phyloP scores from a whole-genome alignment of 2,888 invertebrate species.

The Spisula solida region DNA sequence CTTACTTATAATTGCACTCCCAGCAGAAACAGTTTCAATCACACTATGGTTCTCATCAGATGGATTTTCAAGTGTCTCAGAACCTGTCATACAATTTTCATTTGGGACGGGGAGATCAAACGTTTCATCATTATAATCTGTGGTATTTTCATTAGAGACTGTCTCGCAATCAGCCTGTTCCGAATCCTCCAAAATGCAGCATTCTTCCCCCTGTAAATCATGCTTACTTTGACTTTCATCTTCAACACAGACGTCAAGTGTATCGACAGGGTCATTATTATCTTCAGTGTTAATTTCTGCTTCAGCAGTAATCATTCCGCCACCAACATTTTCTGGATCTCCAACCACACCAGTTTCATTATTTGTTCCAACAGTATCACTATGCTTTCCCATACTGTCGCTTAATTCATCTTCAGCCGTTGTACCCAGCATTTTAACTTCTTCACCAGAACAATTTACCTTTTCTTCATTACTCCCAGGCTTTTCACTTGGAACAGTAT shows the following conservation, averaged over 20 bases:
- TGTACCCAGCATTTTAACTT: background rate
- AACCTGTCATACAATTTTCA: background rate
- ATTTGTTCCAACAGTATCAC: background rate
- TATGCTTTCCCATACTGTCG: background rate
- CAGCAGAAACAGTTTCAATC: background rate
- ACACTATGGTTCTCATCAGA: background rate
- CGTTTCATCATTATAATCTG: background rate
- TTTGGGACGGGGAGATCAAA: background rate
- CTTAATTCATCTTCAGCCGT: background rate
- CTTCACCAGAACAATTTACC: background rate
- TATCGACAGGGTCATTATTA: background rate
- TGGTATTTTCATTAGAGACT: background rate
- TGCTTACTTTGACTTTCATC: background rate
- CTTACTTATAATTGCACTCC: background rate
- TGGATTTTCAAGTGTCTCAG: background rate
- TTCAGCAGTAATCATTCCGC: background rate
- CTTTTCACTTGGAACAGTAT: background rate
- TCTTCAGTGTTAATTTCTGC: background rate
- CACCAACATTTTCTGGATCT: background rate
- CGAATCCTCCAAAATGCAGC: background rate
- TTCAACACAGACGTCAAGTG: background rate
- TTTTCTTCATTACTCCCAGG: background rate
- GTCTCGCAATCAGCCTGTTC: background rate
- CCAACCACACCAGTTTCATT: background rate
- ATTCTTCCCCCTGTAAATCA: conserved; percentile 3